phyloP scores from a whole-genome alignment of 2,797 vertebrate genomes.

The Neomorphus geoffroyi region DNA sequence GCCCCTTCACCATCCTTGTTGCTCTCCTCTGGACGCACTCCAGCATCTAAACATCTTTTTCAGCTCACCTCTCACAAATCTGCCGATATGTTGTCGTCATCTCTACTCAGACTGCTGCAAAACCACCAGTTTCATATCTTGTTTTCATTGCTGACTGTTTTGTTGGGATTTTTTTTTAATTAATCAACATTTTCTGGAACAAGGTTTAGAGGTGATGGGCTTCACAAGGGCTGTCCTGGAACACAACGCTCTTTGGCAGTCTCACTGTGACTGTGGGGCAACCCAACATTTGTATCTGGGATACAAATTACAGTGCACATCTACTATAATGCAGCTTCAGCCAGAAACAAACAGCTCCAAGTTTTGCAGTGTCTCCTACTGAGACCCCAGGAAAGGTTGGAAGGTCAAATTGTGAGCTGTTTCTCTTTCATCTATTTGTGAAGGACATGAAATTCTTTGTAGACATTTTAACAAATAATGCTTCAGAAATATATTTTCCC shows the following conservation, averaged over 20 bases:
- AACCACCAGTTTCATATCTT: not conserved
- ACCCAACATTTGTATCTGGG: not conserved
- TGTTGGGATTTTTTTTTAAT: not conserved
- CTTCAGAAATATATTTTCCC: constrained; percentile 40
- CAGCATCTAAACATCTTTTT: too few relatives aligned
- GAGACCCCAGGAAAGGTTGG: constrained; percentile 17
- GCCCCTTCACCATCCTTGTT: too few relatives aligned
- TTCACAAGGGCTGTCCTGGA: not conserved
- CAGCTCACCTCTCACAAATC: not conserved
- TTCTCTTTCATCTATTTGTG: constrained; percentile 49
- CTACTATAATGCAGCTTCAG: not conserved
- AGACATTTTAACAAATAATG: constrained; percentile 60
- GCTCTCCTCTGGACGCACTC: too few relatives aligned
- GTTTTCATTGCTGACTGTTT: not conserved
- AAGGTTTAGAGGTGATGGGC: not conserved
- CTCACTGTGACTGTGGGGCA: not conserved
- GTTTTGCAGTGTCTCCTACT: constrained; percentile 26
- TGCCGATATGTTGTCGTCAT: not conserved
- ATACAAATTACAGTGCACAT: not conserved
- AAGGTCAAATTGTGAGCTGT: constrained; percentile 45
- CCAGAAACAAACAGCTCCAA: not conserved
- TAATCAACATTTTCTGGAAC: not conserved
- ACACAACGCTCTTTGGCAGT: not conserved
- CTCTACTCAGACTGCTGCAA: not conserved
- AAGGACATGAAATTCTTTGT: constrained; percentile 6